Conservation (phyloP, 1,140 invertebrate species). For the Ridgeia piscesae region DNA sequence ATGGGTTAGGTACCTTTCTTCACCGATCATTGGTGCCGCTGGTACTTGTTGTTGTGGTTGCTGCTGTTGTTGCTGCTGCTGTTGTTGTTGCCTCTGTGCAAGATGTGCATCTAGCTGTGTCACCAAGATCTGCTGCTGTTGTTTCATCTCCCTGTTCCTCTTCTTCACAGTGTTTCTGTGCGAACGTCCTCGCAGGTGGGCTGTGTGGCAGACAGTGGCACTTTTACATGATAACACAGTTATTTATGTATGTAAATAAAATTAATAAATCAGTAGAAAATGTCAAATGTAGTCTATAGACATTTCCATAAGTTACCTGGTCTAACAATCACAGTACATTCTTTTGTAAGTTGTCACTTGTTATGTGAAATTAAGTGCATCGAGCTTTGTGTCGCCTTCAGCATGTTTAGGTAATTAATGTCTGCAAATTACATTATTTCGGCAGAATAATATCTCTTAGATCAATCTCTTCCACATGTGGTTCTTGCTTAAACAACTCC, state of each 20-base stretch:
- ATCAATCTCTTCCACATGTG: too few species aligned
- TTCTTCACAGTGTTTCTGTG: not conserved
- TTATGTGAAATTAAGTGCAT: too few species aligned
- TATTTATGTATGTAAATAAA: not conserved
- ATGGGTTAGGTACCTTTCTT: not conserved
- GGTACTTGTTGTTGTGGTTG: not conserved
- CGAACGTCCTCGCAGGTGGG: not conserved
- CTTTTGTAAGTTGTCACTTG: too few species aligned
- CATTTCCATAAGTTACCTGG: not conserved
- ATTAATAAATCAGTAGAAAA: not conserved
- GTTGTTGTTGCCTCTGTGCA: not conserved
- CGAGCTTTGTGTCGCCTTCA: too few species aligned
- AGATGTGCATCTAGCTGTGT: not conserved
- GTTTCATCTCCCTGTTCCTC: not conserved
- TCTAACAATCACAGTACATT: too few species aligned
- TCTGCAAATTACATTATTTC: too few species aligned
- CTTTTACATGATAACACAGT: not conserved
- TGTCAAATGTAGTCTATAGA: not conserved
- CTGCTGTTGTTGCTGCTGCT: not conserved
- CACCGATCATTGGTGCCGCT: not conserved
- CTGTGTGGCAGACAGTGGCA: not conserved
- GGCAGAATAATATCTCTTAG: too few species aligned
- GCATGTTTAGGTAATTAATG: too few species aligned
- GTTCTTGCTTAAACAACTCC: too few species aligned
- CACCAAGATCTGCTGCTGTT: not conserved